These are phyloP conservation scores for Actinia equina DNA, from an alignment of 64 coral and sea anemone species.

Conservation along the genomic window DNA sequence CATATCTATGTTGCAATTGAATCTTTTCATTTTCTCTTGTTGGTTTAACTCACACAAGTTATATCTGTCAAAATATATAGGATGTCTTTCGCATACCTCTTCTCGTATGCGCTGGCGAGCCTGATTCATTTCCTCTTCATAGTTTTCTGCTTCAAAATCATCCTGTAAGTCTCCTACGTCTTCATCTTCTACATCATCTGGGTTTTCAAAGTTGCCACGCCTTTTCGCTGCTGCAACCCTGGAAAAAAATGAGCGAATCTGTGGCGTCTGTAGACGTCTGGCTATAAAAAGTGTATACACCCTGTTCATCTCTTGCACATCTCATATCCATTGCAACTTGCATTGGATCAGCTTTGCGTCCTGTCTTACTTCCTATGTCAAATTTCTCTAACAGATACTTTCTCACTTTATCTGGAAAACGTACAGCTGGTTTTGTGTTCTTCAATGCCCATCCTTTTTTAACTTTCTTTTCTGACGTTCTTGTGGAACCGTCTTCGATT, in stretches of 20 bases:
- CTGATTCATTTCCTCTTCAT: neutral
- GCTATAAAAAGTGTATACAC: slow-evolving; percentile 14
- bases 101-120: neutral
- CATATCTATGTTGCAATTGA: slow-evolving; percentile 24
- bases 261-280: slow-evolving; percentile 22
- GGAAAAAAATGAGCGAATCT: slow-evolving; percentile 33
- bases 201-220: neutral
- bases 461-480: too few species aligned
- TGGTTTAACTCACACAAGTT: slow-evolving; percentile 23
- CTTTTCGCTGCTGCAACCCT: slow-evolving; percentile 9
- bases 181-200: slow-evolving; percentile 19
- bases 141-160: slow-evolving; percentile 13
- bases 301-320: slow-evolving; percentile 41
- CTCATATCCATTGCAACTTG: slow-evolving; percentile 28
- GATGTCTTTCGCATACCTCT: slow-evolving; percentile 22
- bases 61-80: slow-evolving; percentile 15
- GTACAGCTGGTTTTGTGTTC: neutral
- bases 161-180: slow-evolving; percentile 6
- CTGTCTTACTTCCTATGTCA: neutral
- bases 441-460: slow-evolving; percentile 35
- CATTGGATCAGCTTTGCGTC: slow-evolving; percentile 21
- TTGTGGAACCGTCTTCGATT: too few species aligned
- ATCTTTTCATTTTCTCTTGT: slow-evolving; percentile 18
- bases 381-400: slow-evolving; percentile 37
- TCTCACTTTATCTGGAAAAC: slow-evolving; percentile 35